Conservation (phyloP, 2,113 vertebrate species). For the Malaclemys terrapin region DNA sequence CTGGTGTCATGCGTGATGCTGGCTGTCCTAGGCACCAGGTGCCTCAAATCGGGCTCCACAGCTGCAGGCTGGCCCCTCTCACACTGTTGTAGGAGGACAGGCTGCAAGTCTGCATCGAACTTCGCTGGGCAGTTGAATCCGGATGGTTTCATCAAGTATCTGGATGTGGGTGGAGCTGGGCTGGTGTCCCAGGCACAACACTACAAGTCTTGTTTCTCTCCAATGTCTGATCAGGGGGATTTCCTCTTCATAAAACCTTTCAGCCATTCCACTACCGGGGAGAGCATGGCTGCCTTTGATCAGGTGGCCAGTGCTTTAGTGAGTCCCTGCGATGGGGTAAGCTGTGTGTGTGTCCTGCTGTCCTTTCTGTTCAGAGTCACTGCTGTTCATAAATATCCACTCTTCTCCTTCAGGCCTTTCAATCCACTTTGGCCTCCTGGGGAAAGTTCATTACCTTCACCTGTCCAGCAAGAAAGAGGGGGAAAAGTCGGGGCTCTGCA, state of each 20-base stretch:
- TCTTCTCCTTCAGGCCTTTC: background rate
- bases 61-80: slow-evolving; percentile 70
- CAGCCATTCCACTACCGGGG: slow-evolving; percentile 78
- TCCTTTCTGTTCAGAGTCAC: background rate
- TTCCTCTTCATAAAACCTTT: slow-evolving; percentile 92
- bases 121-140: slow-evolving; percentile 89
- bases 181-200: slow-evolving; percentile 85
- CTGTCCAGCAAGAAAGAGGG: slow-evolving; percentile 7
- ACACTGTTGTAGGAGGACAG: slow-evolving; percentile 81
- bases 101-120: slow-evolving; percentile 83
- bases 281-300: slow-evolving; percentile 70
- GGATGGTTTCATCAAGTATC: slow-evolving; percentile 91
- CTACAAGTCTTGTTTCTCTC: slow-evolving; percentile 89
- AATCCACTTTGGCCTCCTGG: background rate
- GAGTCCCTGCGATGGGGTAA: slow-evolving; percentile 77
- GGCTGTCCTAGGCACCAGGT: slow-evolving; percentile 81
- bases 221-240: slow-evolving; percentile 89
- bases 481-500: background rate
- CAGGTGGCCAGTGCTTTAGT: slow-evolving; percentile 73
- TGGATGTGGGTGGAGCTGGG: slow-evolving; percentile 88
- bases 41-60: slow-evolving; percentile 76
- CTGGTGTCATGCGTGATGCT: slow-evolving; percentile 85
- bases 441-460: background rate
- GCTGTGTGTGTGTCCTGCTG: slow-evolving; percentile 17
- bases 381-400: background rate